Evolutionary conservation across 2,113 vertebrate genomes (phyloP).

Genomic region (Nymphicus hollandicus): DNA sequence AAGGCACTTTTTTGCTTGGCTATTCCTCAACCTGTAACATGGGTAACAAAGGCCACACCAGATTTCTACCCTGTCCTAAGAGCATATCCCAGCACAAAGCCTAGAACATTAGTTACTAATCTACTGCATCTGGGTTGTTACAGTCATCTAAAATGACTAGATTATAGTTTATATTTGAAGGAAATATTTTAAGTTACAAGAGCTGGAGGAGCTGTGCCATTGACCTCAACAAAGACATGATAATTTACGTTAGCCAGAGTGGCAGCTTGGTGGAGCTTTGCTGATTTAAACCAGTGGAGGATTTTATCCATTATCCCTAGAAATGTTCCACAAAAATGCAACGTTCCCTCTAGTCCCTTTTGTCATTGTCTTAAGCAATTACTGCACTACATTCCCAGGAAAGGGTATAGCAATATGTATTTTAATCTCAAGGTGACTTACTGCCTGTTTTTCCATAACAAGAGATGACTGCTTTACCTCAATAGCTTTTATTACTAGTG

Average conservation of each 20-base stretch:
- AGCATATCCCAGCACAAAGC: background rate
- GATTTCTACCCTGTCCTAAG: background rate
- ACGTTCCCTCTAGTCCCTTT: background rate
- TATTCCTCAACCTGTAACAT: background rate
- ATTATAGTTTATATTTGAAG: background rate
- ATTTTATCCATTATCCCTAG: background rate
- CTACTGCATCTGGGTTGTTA: background rate
- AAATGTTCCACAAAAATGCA: background rate
- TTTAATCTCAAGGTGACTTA: constrained; percentile 62
- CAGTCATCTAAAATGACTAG: background rate
- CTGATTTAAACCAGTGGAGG: background rate
- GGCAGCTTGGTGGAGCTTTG: background rate
- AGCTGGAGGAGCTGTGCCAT: background rate
- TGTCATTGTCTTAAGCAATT: constrained; percentile 15
- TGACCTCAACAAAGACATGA: background rate
- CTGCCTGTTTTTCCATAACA: background rate
- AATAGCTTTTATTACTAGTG: constrained; percentile 22
- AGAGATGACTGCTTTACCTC: constrained; percentile 32
- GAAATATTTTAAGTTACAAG: background rate
- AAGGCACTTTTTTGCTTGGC: background rate
- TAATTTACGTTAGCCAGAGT: background rate
- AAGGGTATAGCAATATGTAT: background rate
- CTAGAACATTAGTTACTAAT: background rate
- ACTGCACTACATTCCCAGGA: background rate
- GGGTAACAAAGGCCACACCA: background rate